Percentiles rank a stretch among this genome's conserved stretches.
These are phyloP conservation scores for Rallus crepitans DNA, from an alignment of 2,797 vertebrate genomes.

Conservation along the genomic window DNA sequence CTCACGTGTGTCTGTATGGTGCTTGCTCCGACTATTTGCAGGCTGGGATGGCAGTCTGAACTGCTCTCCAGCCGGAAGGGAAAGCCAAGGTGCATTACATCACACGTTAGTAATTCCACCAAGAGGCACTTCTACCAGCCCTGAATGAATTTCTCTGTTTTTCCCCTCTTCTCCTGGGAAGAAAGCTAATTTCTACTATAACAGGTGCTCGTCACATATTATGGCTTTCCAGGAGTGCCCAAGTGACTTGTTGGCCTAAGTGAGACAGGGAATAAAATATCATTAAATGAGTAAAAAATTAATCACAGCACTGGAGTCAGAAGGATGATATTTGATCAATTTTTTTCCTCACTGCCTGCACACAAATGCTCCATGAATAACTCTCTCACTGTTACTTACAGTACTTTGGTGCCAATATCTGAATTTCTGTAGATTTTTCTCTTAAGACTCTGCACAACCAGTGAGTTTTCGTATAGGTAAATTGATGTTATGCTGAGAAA, in stretches of 20 bases:
- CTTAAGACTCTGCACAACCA: not conserved
- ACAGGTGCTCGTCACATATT: not conserved
- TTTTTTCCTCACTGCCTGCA: not conserved
- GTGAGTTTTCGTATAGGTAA: not conserved
- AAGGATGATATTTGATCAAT: not conserved
- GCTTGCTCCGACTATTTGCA: not conserved
- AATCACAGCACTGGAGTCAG: not conserved
- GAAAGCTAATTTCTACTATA: not conserved
- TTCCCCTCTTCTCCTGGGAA: not conserved
- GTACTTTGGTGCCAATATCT: not conserved
- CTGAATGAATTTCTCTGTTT: slow-evolving; percentile 9
- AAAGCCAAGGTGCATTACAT: slow-evolving; percentile 35
- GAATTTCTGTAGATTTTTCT: not conserved
- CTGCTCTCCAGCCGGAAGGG: not conserved
- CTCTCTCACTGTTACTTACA: not conserved
- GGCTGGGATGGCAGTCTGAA: not conserved
- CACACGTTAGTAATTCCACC: not conserved
- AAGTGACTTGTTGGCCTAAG: not conserved
- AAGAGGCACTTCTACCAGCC: not conserved
- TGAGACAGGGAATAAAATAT: not conserved
- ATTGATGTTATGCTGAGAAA: not conserved
- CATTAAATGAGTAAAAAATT: not conserved
- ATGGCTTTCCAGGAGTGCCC: not conserved
- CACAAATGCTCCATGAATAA: not conserved
- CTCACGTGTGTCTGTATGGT: not conserved